Base-by-base conservation (phyloP, 2,888 invertebrate species). In the Scotopteryx bipunctaria region DNA sequence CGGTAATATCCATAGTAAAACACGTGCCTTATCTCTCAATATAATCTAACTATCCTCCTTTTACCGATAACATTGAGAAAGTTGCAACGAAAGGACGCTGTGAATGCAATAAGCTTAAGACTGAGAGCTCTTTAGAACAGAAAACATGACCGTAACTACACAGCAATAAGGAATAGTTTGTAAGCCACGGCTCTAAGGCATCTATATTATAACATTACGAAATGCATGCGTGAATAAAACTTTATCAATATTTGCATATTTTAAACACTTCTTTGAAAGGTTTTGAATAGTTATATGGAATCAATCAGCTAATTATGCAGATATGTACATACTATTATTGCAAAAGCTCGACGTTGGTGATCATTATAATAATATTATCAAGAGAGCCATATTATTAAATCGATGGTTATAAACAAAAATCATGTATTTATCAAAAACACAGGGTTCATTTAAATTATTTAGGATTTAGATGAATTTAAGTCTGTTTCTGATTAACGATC, bases 11-110 rank as follows among this genome's bases (percentile, higher is more conserved):
- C 33, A 40, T 23, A 53, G 40, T 42, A 46, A 46, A 61, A 58
- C 49, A 52, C 52, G 59, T 44, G 57, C 48, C 46, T 61, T 61
- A 65, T 63, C 55, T 52, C 33, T 48, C 55, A 56, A 66, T 64
- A 64, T 54, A 57, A 61, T 66, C 59, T 57, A 64, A 63, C 54
- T 56, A 57, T 52, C 52, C 41, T 46, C 50, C 45, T 61, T 65
- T 23, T 58, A 53, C 35, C 48, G 57, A 53, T 50, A 55, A 63
- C 64, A 69, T 70, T 70, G 59, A 58, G 32, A 62, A 67, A 69
- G 64, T 70, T 67, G 57, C 52, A 52, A 45, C 51, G 33, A 57
- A 61, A 57, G 55, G 58, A 59, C 50, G 45, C 59, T 53, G 41
- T 52, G 59, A 55, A 56, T 63, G 64, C 72, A 63, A 62, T 65